Conservation (phyloP, 2,113 vertebrate species). For the Oreotrochilus melanogaster region DNA sequence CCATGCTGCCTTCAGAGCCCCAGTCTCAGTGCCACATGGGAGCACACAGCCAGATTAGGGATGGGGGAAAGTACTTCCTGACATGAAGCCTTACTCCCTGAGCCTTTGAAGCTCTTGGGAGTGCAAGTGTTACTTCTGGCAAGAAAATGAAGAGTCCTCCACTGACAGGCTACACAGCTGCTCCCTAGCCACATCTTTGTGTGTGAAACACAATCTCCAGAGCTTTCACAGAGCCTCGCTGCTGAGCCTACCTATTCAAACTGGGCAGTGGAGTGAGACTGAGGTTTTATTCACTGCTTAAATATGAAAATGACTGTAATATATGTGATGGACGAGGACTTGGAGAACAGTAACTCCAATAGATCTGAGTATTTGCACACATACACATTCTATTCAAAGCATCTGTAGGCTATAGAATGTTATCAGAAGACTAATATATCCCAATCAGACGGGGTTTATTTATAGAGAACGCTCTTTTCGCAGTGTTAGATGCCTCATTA, state of each 20-base stretch:
- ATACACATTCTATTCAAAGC: conserved; percentile 82
- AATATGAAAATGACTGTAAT: conserved; percentile 74
- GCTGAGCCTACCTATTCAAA: conserved; percentile 65
- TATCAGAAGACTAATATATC: conserved; percentile 88
- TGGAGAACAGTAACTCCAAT: conserved; percentile 71
- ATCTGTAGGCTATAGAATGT: conserved; percentile 86
- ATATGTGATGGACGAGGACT: conserved; percentile 67
- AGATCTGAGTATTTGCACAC: conserved; percentile 79
- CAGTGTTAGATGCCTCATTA: conserved; percentile 87
- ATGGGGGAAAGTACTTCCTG: background rate
- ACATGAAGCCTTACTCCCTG: background rate
- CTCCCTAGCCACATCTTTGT: conserved; percentile 46
- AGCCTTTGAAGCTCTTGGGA: conserved; percentile 43
- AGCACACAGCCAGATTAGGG: background rate
- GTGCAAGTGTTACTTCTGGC: background rate
- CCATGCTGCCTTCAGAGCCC: background rate
- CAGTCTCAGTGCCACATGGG: background rate
- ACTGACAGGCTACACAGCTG: conserved; percentile 35
- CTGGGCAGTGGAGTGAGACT: conserved; percentile 43
- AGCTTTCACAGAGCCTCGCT: conserved; percentile 37
- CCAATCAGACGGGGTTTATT: conserved; percentile 87
- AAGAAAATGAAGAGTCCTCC: conserved; percentile 20
- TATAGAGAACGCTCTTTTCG: conserved; percentile 85
- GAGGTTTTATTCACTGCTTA: conserved; percentile 64
- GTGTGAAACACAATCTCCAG: conserved; percentile 34